A percentile compares a stretch with the other conserved stretches of the same genome.
These are phyloP conservation scores for Rhamnusium bicolor DNA, from an alignment of 2,888 invertebrate genomes.

Conservation along the genomic window DNA sequence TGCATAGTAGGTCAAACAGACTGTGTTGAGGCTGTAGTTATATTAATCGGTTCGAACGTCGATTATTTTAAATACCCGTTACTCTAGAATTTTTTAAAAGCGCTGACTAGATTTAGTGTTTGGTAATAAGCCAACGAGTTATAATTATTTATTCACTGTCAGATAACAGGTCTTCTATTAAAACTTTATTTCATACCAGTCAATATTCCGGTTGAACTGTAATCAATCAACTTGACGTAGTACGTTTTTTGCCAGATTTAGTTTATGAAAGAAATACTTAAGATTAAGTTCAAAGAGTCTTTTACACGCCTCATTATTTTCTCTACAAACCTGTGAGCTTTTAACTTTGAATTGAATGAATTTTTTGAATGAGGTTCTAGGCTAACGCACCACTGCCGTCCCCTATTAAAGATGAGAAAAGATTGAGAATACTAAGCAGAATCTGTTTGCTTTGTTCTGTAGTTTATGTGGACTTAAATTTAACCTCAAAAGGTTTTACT, in stretches of 20 bases:
- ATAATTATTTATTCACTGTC: slow-evolving; percentile 2
- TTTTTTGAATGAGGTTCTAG: background rate
- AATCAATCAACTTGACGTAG: background rate
- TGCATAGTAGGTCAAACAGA: too few species aligned
- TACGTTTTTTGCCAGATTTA: background rate
- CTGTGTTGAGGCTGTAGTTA: background rate
- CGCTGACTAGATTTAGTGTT: background rate
- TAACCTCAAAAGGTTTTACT: background rate
- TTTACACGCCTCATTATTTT: background rate
- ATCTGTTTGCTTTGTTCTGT: background rate
- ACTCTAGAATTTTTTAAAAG: background rate
- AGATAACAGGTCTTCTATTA: background rate
- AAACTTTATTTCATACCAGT: background rate
- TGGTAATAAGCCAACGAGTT: background rate
- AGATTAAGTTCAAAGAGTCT: background rate
- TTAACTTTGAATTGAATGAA: background rate
- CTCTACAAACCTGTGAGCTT: background rate
- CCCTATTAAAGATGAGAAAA: background rate
- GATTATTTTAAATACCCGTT: background rate
- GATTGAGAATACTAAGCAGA: background rate
- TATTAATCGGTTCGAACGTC: background rate
- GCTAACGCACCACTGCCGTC: background rate
- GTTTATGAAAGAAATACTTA: background rate
- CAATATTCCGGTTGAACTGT: background rate
- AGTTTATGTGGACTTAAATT: background rate